Evolutionary conservation across 2,113 vertebrate genomes (phyloP), one percentile per base, ranked within the genome.

Genomic region (Eulacestoma nigropectus): DNA sequence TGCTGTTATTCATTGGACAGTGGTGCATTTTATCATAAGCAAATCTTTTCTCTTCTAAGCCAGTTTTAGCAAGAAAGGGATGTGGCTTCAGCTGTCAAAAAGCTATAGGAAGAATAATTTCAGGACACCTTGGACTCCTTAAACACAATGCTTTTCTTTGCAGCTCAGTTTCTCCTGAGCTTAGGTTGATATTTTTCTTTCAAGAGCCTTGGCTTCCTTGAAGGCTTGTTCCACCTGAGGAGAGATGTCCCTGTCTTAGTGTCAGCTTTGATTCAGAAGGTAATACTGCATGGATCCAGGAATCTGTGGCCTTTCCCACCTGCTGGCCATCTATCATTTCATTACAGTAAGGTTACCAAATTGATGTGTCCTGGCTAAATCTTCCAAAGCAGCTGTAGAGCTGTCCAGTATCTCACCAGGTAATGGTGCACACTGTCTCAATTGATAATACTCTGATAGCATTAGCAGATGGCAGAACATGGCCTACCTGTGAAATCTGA

Each of bases 321-420:
- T 83, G 44, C 17, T 87, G 87, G 75, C 64, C 88, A 96, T 97
- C 83, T 92, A 94, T 97, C 95, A 97, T 96, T 91, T 62, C 81
- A 92, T 97, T 95, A 95, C 84, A 81, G 77, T 32, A 59, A 90
- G 89, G 90, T 90, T 81, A 90, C 75, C 22, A 42, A 69, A 86
- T 80, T 90, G 93, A 95, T 37, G 3, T 15, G 12, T 96, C 86
- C 91, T 97, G 77, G 89, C 84, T 77, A 88, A 87, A 80, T 90
- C 9, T 46, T 69, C 68, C 78, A 93, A 87, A 67, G 78, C 74
- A 50, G 37, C 55, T 37, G 35, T 73, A 75, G 72, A 96, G 49
- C 68, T 81, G 27, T 6, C 19, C 69, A 21, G n/a, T 49, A 25
- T 70, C 68, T 95, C 89, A 82, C 91, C 41, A 56, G 93, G 93